Evolutionary conservation across 2,797 vertebrate genomes (phyloP), one percentile per base, ranked within the genome.

Genomic region (Knipowitschia caucasica): DNA sequence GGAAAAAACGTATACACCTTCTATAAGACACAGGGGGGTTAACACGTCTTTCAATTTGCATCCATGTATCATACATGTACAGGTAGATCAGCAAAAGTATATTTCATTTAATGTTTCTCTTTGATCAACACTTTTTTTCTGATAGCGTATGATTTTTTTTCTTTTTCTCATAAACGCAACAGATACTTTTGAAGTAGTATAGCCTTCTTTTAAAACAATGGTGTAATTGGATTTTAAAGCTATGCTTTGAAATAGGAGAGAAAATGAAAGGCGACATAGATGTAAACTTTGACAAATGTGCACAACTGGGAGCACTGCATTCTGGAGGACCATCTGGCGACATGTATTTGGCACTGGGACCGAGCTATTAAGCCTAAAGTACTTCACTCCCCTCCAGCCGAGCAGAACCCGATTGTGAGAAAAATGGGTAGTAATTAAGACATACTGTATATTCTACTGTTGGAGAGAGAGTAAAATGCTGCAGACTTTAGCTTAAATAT

Each of bases 291-390:
- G 71, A 72, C 62, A 83, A 89, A 87, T 84, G 84, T 73, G 82
- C 89, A 87, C 90, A 87, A 91, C 77, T 80, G 88, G 86, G 85
- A 90, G 84, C 80, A 5, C 84, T 59, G 87, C 87, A 88, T 91
- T 90, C 74, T 82, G 87, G 86, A 81, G 86, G 20, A 91, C 93
- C 93, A 95, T 94, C 92, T 95, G 92, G 90, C 88, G 80, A 83
- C 72, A 88, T 87, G 88, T 85, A 84, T 75, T 87, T 87, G 84
- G 91, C 91, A 91, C 91, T 88, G 75, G 89, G 73, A 89, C 85
- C 84, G 83, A 86, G 86, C 89, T 89, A 91, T 91, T 91, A 88
- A 81, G 58, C 60, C 53, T 67, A 74, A 63, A 71, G 56, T 75
- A 70, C 65, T 71, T 52, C 70, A 69, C 77, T 71, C 55, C 70